Evolutionary conservation across 1,140 invertebrate genomes (phyloP), one percentile per base, ranked within the genome.

Genomic region (Musca vetustissima): DNA sequence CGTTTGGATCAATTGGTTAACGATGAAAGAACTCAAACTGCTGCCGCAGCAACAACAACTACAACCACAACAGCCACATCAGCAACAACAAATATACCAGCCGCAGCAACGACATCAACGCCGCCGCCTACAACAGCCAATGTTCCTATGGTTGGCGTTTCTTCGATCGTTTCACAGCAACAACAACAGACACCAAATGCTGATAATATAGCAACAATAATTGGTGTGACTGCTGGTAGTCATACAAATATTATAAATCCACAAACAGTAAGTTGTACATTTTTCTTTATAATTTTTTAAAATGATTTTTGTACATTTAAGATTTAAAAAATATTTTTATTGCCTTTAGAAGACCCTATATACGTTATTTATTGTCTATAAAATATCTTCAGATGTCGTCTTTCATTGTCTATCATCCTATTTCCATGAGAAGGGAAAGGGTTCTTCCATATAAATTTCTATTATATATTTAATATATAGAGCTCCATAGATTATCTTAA

Each of bases 1-100:
- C 87, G 87, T 69, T 86, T 95, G 50, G 91, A 92, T 79, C 86
- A 88, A 70, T 86, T 88, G 70, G 74, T 80, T 73, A 71, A 74
- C 68, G 83, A 84, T 69, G 77, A 84, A 70, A 79, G 76, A 66
- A 78, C 77, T 28, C 71, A 73, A 59, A 71, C 74, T 65, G 69
- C 75, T 65, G 71, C 73, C 70, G 68, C 75, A 68, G 71, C 53
- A 36, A 52, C 55, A 59, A 17, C 28, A 19, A 36, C 57, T 11
- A 14, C 17, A 9, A 7, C 7, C 19, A 4, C 17, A 19, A 21
- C 49, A 19, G 49, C 17, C 6, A 13, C 49, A 52, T 19, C 49
- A 52, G 9, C 57, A 61, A 32, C 14, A 61, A 9, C 24, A 22
- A 21, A n/a, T 7, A 1, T 21, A 59, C 28, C n/a, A 13, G 28